Evolutionary conservation across 92 coral and sea anemone species (phyloP), one percentile per base, ranked within the genome.

Genomic region (Scolanthus callimorphus): DNA sequence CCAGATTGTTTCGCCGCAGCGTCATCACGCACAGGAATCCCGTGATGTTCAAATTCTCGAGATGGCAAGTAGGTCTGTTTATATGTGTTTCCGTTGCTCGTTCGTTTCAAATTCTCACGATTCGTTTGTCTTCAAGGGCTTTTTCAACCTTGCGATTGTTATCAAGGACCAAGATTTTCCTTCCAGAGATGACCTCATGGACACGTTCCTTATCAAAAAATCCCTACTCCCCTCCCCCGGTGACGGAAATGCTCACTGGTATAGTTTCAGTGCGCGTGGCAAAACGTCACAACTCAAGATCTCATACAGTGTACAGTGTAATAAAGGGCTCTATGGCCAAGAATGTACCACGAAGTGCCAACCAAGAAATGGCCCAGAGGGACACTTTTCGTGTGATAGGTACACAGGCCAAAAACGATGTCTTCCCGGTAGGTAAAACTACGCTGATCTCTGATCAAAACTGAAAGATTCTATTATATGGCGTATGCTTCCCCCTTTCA

Each of bases 401-500:
- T 9, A 9, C 12, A 46, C 52, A 20, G 52, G 52, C 8, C 8
- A 21, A 10, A 46, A 46, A 46, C 8, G 11, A 20, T 46, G 52
- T 46, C 52, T 46, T 11, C 52, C 52, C 8, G 52, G 52, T 46
- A 46, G 15, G n/a, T n/a, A n/a, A n/a, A n/a, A n/a, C n/a, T n/a
- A n/a, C n/a, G n/a, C n/a, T n/a, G n/a, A n/a, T n/a, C n/a, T n/a
- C n/a, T n/a, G n/a, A n/a, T n/a, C n/a, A n/a, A n/a, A n/a, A n/a
- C n/a, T n/a, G n/a, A n/a, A n/a, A n/a, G n/a, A n/a, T n/a, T n/a
- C n/a, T n/a, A n/a, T n/a, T n/a, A n/a, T n/a, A n/a, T n/a, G n/a
- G n/a, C n/a, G n/a, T n/a, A n/a, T n/a, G n/a, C n/a, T n/a, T n/a
- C n/a, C n/a, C n/a, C n/a, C n/a, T n/a, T n/a, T n/a, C n/a, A n/a